Conservation (phyloP, 2,797 vertebrate genomes). For the Epinephelus awoara region DNA sequence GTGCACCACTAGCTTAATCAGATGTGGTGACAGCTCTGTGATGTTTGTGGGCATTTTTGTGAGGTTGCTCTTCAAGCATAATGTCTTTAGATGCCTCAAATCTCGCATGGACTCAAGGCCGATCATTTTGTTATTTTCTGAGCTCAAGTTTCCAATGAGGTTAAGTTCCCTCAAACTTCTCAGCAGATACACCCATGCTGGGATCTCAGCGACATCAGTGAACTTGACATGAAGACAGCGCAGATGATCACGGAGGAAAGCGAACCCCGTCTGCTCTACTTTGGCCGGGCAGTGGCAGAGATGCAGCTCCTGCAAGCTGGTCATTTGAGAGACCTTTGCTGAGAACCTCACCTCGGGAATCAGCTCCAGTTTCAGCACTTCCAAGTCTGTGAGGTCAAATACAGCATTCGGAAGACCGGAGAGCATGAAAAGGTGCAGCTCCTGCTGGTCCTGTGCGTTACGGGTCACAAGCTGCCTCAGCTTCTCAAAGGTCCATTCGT, state of each 20-base stretch:
- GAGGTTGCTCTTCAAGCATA: slow-evolving; percentile 97
- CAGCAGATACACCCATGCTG: slow-evolving; percentile 95
- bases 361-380: slow-evolving; percentile 95
- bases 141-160: slow-evolving; percentile 95
- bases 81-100: slow-evolving; percentile 92
- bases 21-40: slow-evolving; percentile 95
- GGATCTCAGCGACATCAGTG: slow-evolving; percentile 97
- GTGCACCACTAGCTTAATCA: slow-evolving; percentile 93
- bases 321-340: slow-evolving; percentile 97
- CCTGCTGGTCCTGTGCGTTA: slow-evolving; percentile 94
- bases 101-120: slow-evolving; percentile 96
- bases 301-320: slow-evolving; percentile 94
- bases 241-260: slow-evolving; percentile 96
- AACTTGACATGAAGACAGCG: slow-evolving; percentile 97
- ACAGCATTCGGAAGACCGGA: slow-evolving; percentile 96
- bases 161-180: slow-evolving; percentile 95
- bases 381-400: slow-evolving; percentile 95
- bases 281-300: slow-evolving; percentile 96
- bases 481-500: slow-evolving; percentile 98
- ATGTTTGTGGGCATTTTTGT: slow-evolving; percentile 98
- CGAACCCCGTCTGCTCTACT: slow-evolving; percentile 96
- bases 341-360: slow-evolving; percentile 96
- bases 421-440: slow-evolving; percentile 96
- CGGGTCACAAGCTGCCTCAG: slow-evolving; percentile 92
- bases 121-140: slow-evolving; percentile 99